Evolutionary conservation across 2,888 invertebrate genomes (phyloP).

Genomic region (Troides helena): DNA sequence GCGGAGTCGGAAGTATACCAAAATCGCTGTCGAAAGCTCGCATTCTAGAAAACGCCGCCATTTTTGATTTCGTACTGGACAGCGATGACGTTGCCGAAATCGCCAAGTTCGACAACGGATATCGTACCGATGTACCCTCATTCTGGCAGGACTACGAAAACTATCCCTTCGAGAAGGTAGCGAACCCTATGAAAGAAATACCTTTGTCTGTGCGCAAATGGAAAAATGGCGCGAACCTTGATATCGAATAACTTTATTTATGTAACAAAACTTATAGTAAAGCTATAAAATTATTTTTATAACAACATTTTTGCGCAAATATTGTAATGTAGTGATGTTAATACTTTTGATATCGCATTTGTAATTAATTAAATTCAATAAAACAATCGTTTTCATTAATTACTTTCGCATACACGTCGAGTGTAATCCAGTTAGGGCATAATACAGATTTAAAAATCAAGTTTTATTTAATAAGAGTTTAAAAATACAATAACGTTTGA

Average conservation of each 20-base stretch:
- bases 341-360: too few species aligned
- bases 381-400: too few species aligned
- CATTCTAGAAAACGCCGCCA: constrained; percentile 58
- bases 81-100: constrained; percentile 45
- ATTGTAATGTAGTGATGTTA: too few species aligned
- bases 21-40: constrained; percentile 56
- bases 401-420: too few species aligned
- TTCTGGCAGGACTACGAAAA: constrained; percentile 54
- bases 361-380: too few species aligned
- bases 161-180: constrained; percentile 53
- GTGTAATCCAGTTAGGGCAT: too few species aligned
- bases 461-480: too few species aligned
- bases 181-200: constrained; percentile 35
- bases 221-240: constrained; percentile 48
- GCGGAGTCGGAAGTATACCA: constrained; percentile 55
- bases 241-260: constrained; percentile 38
- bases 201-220: constrained; percentile 43
- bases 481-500: too few species aligned
- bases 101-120: constrained; percentile 55
- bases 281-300: too few species aligned
- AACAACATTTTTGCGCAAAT: too few species aligned
- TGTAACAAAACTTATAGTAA: too few species aligned
- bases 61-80: constrained; percentile 61
- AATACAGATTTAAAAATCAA: too few species aligned
- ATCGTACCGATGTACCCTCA: constrained; percentile 44